These are phyloP conservation scores for Xenops minutus DNA, from an alignment of 2,797 vertebrate species.

Conservation along the genomic window DNA sequence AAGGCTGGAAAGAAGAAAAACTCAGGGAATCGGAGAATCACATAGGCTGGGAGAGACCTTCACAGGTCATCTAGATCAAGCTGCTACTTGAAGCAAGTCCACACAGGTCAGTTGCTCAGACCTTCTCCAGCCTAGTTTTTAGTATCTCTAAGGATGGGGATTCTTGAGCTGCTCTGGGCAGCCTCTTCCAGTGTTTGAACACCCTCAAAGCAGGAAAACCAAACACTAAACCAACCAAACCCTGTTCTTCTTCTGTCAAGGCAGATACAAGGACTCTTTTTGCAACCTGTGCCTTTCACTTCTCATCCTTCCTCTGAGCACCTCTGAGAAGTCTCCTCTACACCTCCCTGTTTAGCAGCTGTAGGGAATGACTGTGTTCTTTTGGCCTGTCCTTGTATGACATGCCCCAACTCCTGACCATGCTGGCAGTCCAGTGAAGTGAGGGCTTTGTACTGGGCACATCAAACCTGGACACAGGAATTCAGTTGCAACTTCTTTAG, in stretches of 20 bases:
- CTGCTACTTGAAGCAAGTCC: not conserved
- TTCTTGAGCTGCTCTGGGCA: not conserved
- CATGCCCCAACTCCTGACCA: fast-evolving
- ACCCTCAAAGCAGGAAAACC: not conserved
- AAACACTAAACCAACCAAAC: not conserved
- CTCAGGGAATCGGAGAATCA: not conserved
- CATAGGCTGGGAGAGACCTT: not conserved
- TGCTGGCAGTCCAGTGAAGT: not conserved
- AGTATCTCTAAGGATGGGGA: not conserved
- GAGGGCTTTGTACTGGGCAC: not conserved
- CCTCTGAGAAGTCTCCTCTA: not conserved
- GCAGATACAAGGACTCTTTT: fast-evolving
- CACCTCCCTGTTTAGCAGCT: not conserved
- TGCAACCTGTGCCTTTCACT: not conserved
- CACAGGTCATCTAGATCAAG: not conserved
- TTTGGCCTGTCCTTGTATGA: not conserved
- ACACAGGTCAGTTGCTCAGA: not conserved
- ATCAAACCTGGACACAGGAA: not conserved
- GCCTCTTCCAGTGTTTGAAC: not conserved
- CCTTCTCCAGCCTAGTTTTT: not conserved
- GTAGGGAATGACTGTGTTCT: not conserved
- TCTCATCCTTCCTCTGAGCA: not conserved
- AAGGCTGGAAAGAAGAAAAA: not conserved
- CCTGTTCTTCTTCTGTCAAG: not conserved
- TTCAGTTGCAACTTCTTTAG: not conserved